Conservation (phyloP, 2,797 vertebrate genomes). For the Paratrypauchen microcephalus region DNA sequence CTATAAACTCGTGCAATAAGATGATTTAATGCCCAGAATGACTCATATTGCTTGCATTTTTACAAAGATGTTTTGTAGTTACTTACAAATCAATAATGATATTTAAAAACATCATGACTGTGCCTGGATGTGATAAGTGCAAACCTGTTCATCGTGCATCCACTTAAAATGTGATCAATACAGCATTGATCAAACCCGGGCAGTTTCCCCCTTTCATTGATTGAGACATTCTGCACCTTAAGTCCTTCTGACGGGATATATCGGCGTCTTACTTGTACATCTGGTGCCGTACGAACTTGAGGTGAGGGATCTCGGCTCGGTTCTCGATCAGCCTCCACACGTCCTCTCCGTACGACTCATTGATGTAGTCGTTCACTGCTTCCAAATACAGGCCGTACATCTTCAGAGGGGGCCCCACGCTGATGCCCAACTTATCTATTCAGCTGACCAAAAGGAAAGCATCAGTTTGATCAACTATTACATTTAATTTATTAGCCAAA, state of each 20-base stretch:
- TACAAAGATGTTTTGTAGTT: too few relatives aligned
- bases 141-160: not conserved
- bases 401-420: slow-evolving; percentile 66
- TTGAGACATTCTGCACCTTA: not conserved
- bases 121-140: too few relatives aligned
- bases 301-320: slow-evolving; percentile 78
- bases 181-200: not conserved
- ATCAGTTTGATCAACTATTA: too few relatives aligned
- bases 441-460: slow-evolving; percentile 16
- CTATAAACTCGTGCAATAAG: too few relatives aligned
- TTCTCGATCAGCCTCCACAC: slow-evolving; percentile 81
- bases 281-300: slow-evolving; percentile 80
- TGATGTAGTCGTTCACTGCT: slow-evolving; percentile 80
- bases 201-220: not conserved
- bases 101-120: too few relatives aligned
- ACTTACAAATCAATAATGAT: too few relatives aligned
- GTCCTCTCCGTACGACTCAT: slow-evolving; percentile 79
- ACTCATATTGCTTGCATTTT: too few relatives aligned
- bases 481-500: too few relatives aligned
- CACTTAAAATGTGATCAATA: not conserved
- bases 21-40: too few relatives aligned
- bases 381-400: slow-evolving; percentile 82
- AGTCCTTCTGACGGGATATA: not conserved
- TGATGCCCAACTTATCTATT: slow-evolving; percentile 49
- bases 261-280: slow-evolving; percentile 75